Base-by-base conservation (phyloP, 1,140 invertebrate genomes). In the Sminthurinus signatus region DNA sequence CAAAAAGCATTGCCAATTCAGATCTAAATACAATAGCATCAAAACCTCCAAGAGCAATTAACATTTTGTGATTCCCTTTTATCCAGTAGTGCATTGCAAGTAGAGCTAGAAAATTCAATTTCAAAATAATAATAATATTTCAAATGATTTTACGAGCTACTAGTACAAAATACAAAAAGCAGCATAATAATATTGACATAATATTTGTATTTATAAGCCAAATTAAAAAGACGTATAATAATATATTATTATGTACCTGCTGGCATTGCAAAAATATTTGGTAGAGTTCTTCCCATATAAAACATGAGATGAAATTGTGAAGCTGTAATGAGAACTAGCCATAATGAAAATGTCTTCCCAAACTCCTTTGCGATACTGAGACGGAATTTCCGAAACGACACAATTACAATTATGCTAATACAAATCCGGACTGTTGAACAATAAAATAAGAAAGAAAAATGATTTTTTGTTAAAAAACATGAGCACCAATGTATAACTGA, bases 291-390 rank as follows among this genome's bases (percentile, higher is more conserved):
- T 65, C 89, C 93, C 73, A 93, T 82, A 76, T 99, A 99, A 76
- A 94, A 99, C 81, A 98, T 87, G 74, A 98, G 96, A 79, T 99
- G 96, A 79, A 96, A 99, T 75, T 99, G 96, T 14, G 91, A 87
- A 25, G 88, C 81, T 28, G 88, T 93, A 46, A 98, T 84, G 3
- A 87, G 74, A 36, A 91, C 81, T 69, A 93, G 87, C 90, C 93
- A 96, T 68, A 83, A 82, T 19, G 86, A 80, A 75, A 91, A 86
- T 63, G 83, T 81, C 32, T 76, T 74, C 21, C 94, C 93, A 81
- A 93, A 96, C 50, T 86, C 78, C 71, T 84, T 83, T 73, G 84
- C 78, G 42, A 94, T 78, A 31, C 85, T 82, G 73, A 83, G 80
- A 65, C 83, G 81, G 64, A 95, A 87, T 32, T 84, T 78, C 62